Evolutionary conservation across 1,140 invertebrate species (phyloP).

Genomic region (Drosophila hydei): DNA sequence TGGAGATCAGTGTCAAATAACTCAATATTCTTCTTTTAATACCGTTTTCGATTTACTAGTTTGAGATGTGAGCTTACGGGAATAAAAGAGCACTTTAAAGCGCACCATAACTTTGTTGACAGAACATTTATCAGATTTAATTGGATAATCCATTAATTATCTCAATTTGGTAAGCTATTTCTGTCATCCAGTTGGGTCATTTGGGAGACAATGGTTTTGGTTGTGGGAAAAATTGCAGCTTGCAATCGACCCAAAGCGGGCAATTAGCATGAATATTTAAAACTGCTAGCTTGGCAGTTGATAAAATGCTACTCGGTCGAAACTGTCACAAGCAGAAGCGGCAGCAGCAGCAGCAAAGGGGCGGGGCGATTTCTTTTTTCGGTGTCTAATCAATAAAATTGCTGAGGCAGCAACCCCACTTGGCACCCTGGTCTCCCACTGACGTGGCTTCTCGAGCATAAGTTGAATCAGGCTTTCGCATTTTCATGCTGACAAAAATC

Average conservation of each 20-base stretch:
- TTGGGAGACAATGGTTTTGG: not conserved
- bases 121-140: not conserved
- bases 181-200: not conserved
- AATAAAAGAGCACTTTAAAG: not conserved
- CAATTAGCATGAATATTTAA: conserved; percentile 74
- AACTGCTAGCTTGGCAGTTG: conserved; percentile 58
- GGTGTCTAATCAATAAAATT: conserved; percentile 74
- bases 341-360: not conserved
- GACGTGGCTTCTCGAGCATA: conserved; percentile 1
- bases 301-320: conserved; percentile 25
- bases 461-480: conserved; percentile 38
- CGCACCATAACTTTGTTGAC: not conserved
- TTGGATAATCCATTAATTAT: conserved; percentile 8
- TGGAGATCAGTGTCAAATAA: no score
- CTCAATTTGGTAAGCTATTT: not conserved
- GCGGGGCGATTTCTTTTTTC: conserved; percentile 2
- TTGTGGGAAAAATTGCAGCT: conserved; percentile 66
- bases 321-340: conserved; percentile 2
- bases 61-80: no score
- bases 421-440: not conserved
- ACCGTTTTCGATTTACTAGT: no score
- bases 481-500: conserved; percentile 74
- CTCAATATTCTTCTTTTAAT: no score
- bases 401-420: conserved; percentile 55
- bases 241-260: conserved; percentile 56